Percentiles rank a stretch among this genome's conserved stretches.
Evolutionary conservation across 1,140 invertebrate species (phyloP).

Genomic region (Ylistrum balloti): DNA sequence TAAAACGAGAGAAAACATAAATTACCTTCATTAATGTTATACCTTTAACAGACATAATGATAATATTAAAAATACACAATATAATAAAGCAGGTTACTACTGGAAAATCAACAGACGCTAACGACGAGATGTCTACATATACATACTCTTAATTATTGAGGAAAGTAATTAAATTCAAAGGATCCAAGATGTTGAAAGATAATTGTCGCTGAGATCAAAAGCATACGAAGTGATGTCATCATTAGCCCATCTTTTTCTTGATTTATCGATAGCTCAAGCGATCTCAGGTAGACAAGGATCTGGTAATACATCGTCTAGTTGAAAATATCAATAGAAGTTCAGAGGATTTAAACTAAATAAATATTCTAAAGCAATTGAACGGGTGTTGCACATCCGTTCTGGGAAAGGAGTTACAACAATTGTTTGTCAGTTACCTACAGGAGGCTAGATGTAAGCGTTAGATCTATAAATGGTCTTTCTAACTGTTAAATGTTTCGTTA

Average conservation of each 20-base stretch:
- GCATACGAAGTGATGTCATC: not conserved
- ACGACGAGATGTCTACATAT: not conserved
- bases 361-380: constrained; percentile 9
- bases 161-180: constrained; percentile 29
- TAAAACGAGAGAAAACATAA: not conserved
- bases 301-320: not conserved
- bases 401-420: not conserved
- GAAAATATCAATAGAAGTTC: constrained; percentile 19
- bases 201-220: not conserved
- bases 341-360: not conserved
- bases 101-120: not conserved
- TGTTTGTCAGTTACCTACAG: not conserved
- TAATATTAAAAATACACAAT: not conserved
- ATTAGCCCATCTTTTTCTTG: not conserved
- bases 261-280: constrained; percentile 7
- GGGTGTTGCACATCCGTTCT: constrained; percentile 15
- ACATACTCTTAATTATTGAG: constrained; percentile 15
- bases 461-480: not conserved
- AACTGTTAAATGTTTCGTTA: constrained; percentile 13
- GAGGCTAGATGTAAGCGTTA: not conserved
- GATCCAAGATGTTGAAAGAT: not conserved
- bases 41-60: not conserved
- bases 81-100: not conserved
- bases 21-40: not conserved
- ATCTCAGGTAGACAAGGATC: not conserved